A percentile compares a stretch with the other conserved stretches of the same genome.
Evolutionary conservation across 2,888 invertebrate genomes (phyloP).

Genomic region (Ecliptopera silaceata): DNA sequence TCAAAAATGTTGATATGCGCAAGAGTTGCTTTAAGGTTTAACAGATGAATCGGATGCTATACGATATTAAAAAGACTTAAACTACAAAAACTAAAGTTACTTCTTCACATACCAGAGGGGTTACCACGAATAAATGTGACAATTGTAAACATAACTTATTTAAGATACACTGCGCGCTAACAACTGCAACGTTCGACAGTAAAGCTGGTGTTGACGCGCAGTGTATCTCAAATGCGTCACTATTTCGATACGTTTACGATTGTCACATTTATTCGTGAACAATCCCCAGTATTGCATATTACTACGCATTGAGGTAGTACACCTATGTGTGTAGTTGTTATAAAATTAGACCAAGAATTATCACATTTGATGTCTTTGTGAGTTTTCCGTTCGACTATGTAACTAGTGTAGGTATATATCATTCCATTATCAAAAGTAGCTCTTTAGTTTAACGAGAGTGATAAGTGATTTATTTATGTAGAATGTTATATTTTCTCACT

Average conservation of each 20-base stretch:
- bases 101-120: neutral
- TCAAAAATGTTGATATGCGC: no score
- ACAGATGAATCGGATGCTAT: no score
- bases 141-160: no score
- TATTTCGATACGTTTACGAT: no score
- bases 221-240: no score
- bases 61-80: no score
- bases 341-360: constrained; percentile 9
- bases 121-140: no score
- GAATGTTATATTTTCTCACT: constrained; percentile 3
- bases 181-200: no score
- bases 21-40: no score
- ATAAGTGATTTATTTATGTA: neutral
- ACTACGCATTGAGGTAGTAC: neutral
- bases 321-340: constrained; percentile 7
- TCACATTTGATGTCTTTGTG: constrained; percentile 1
- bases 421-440: constrained; percentile 10
- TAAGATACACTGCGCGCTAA: no score
- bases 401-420: neutral
- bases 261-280: no score
- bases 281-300: constrained; percentile 8
- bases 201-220: no score
- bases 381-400: constrained; percentile 10
- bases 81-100: neutral
- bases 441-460: neutral